phyloP scores from a whole-genome alignment of 2,113 vertebrate genomes.

The Megaleporinus macrocephalus region DNA sequence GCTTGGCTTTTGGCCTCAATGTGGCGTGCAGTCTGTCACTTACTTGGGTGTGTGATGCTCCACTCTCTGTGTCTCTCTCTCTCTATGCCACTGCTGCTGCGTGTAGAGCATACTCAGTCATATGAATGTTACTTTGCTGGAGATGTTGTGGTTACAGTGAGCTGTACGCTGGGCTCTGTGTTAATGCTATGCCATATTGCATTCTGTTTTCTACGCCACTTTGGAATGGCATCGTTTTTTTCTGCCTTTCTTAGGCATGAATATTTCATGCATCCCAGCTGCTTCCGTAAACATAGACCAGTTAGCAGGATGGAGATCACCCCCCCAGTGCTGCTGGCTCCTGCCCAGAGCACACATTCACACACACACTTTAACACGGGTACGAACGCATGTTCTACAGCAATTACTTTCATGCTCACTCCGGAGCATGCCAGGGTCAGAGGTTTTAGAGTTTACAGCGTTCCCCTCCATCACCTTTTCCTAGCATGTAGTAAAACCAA shows the following conservation, averaged over 20 bases:
- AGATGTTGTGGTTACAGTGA: constrained; percentile 3
- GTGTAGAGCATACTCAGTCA: not conserved
- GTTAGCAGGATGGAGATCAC: constrained; percentile 63
- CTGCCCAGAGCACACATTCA: constrained; percentile 49
- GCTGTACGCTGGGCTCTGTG: constrained; percentile 3
- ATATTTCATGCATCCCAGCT: constrained; percentile 78
- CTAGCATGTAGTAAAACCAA: no score
- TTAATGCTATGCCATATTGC: constrained; percentile 17
- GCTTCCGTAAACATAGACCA: constrained; percentile 72
- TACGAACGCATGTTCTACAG: constrained; percentile 14
- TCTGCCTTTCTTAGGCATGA: constrained; percentile 61
- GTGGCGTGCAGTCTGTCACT: no score
- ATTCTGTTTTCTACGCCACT: constrained; percentile 26
- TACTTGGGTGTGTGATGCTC: not conserved
- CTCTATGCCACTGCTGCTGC: not conserved
- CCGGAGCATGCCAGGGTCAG: not conserved
- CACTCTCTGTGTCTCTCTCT: no score
- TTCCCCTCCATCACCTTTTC: no score
- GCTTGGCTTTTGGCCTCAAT: not conserved
- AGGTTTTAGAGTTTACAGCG: not conserved
- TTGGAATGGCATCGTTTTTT: constrained; percentile 34
- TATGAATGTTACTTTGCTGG: constrained; percentile 43
- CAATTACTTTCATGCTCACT: constrained; percentile 18
- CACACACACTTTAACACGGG: constrained; percentile 46
- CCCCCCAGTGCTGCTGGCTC: constrained; percentile 54